Base-by-base conservation (phyloP, 2,888 invertebrate genomes). In the Campaea margaritaria region DNA sequence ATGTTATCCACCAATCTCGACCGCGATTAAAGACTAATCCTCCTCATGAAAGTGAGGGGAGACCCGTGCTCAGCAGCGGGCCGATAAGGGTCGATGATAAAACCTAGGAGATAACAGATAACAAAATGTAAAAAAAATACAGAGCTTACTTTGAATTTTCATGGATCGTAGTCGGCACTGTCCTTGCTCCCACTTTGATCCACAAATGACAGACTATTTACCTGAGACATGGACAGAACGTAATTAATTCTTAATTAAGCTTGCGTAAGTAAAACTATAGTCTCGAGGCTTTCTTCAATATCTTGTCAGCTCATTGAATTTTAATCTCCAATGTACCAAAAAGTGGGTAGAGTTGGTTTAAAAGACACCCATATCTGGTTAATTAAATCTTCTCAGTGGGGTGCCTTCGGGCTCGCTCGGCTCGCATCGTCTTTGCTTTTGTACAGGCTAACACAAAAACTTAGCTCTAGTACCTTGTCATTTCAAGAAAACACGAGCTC, bases 361-460 rank as follows among this genome's bases (percentile, higher is more conserved):
- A 89, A 90, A 89, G 88, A 88, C 86, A 84, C 83, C 82, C 89
- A 87, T 92, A 91, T 92, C 91, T 91, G 85, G 89, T 91, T 92
- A 92, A 92, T 92, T 91, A 92, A 92, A 92, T 92, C 91, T 86
- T 75, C 85, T 81, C 90, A 80, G 89, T 82, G 75, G 90, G 91
- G 87, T 75, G 88, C 86, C 86, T 84, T 76, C 73, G 77, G 82
- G 83, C 81, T 83, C 77, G 79, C 74, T 54, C 61, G 81, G 79
- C 77, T 78, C 69, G 78, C 77, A 74, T 83, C 86, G 82, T 70
- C 76, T 79, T 77, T 83, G 76, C 79, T 58, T 58, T 61, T 56
- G 55, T 61, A 39, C 21, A 15, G 45, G 16, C 27, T 31, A 43
- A 15, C 16, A 15, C 38, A 55, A 60, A 56, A 51, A 47, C 50